Percentiles rank a stretch among this genome's conserved stretches.
These are phyloP conservation scores for Pachypanchax playfairii DNA, from an alignment of 2,113 vertebrate species.

Conservation along the genomic window DNA sequence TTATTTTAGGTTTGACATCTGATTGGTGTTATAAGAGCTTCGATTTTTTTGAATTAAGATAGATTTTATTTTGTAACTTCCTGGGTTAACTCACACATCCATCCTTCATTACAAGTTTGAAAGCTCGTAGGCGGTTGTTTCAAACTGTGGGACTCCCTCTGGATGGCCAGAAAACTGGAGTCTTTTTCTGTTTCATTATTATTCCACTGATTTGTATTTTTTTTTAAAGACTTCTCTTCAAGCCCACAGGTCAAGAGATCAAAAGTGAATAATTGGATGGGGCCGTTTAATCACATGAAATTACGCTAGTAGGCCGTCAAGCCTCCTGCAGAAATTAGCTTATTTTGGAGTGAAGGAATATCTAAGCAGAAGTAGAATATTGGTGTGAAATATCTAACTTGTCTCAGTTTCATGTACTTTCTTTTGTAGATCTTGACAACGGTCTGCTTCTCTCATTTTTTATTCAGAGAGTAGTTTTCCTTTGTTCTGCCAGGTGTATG, in stretches of 20 bases:
- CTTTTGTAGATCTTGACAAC: slow-evolving; percentile 16
- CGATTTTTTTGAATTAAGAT: too few relatives aligned
- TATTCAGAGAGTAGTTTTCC: slow-evolving; percentile 11
- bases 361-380: slow-evolving; percentile 10
- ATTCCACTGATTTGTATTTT: slow-evolving; percentile 3
- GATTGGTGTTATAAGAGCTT: too few relatives aligned
- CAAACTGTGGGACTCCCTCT: background rate
- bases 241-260: slow-evolving; percentile 16
- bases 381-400: slow-evolving; percentile 28
- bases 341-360: slow-evolving; percentile 1
- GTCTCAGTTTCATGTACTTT: slow-evolving; percentile 1
- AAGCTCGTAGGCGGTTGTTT: too few relatives aligned
- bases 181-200: background rate
- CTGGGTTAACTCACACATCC: too few relatives aligned
- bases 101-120: too few relatives aligned
- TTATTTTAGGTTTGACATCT: too few relatives aligned
- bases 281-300: slow-evolving; percentile 17
- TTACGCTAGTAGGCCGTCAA: slow-evolving; percentile 7
- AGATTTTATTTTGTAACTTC: too few relatives aligned
- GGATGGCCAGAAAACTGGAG: background rate
- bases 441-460: background rate
- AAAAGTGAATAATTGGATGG: slow-evolving; percentile 31
- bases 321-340: slow-evolving; percentile 6
- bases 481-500: slow-evolving; percentile 34
- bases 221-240: background rate